phyloP scores from a whole-genome alignment of 2,797 vertebrate species.

The Sebastolobus alascanus region DNA sequence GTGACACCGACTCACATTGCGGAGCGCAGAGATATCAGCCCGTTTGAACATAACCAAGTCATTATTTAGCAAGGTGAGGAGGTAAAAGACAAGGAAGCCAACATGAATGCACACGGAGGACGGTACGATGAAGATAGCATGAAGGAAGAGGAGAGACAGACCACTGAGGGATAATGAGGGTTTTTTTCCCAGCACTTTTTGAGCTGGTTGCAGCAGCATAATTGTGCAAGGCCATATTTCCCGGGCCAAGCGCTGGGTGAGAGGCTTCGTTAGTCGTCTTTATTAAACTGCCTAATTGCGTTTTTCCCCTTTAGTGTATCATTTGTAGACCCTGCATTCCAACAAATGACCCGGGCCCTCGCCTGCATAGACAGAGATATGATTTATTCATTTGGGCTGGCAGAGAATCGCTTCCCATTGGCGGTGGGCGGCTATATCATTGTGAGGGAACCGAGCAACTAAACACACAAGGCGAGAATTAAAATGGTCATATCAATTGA shows the following conservation, averaged over 20 bases:
- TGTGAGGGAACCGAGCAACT: constrained; percentile 31
- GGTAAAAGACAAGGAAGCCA: constrained; percentile 15
- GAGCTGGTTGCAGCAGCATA: constrained; percentile 52
- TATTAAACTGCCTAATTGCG: constrained; percentile 85
- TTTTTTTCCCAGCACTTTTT: constrained; percentile 54
- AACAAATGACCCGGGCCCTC: constrained; percentile 77
- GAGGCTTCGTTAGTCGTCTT: constrained; percentile 74
- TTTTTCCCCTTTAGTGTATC: constrained; percentile 81
- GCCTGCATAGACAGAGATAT: constrained; percentile 72
- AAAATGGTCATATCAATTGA: constrained; percentile 49
- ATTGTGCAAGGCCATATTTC: constrained; percentile 75
- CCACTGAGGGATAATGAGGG: constrained; percentile 67
- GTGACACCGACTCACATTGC: constrained; percentile 8
- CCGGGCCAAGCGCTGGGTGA: constrained; percentile 52
- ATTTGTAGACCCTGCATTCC: constrained; percentile 77
- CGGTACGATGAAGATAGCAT: constrained; percentile 29
- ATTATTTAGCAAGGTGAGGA: constrained; percentile 50
- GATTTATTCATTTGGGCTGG: constrained; percentile 79
- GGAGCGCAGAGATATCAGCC: constrained; percentile 11
- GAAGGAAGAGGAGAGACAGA: constrained; percentile 51
- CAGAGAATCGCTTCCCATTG: constrained; percentile 67
- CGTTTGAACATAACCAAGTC: constrained; percentile 36
- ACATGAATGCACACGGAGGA: constrained; percentile 17
- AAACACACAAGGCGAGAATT: constrained; percentile 51
- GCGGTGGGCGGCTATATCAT: constrained; percentile 43